phyloP scores from a whole-genome alignment of 2,797 vertebrate species.

The Pelodytes ibericus region DNA sequence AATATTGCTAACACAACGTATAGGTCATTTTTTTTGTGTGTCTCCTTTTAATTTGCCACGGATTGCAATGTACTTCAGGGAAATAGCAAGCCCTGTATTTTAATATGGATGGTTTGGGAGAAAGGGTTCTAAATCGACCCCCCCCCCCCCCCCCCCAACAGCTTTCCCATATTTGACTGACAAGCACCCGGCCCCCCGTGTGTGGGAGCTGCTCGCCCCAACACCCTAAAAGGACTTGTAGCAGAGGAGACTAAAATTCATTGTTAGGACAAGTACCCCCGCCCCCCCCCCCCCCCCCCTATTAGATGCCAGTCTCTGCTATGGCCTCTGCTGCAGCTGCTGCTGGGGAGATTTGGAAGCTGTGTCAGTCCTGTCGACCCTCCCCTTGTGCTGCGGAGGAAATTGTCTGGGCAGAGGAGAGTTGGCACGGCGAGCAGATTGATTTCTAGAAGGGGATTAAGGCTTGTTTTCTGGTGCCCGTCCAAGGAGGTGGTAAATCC shows the following conservation, averaged over 20 bases:
- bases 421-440: conserved; percentile 46
- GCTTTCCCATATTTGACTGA: conserved; percentile 47
- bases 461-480: conserved; percentile 36
- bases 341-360: conserved; percentile 19
- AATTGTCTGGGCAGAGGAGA: conserved; percentile 40
- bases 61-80: too few species aligned
- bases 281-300: too few species aligned
- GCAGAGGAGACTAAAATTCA: conserved; percentile 46
- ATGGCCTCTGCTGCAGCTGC: conserved; percentile 45
- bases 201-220: conserved; percentile 30
- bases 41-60: too few species aligned
- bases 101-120: too few species aligned
- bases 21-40: too few species aligned
- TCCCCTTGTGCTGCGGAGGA: conserved; percentile 46
- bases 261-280: conserved; percentile 57
- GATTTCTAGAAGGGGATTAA: conserved; percentile 52
- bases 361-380: conserved; percentile 13
- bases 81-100: too few species aligned
- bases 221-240: conserved; percentile 55
- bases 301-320: conserved; percentile 47
- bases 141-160: too few species aligned
- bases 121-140: too few species aligned
- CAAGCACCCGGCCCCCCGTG: conserved; percentile 28
- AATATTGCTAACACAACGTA: too few species aligned
- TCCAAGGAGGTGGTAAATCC: conserved; percentile 49